Base-by-base conservation (phyloP, 2,888 invertebrate genomes). In the Podabrus alpinus region DNA sequence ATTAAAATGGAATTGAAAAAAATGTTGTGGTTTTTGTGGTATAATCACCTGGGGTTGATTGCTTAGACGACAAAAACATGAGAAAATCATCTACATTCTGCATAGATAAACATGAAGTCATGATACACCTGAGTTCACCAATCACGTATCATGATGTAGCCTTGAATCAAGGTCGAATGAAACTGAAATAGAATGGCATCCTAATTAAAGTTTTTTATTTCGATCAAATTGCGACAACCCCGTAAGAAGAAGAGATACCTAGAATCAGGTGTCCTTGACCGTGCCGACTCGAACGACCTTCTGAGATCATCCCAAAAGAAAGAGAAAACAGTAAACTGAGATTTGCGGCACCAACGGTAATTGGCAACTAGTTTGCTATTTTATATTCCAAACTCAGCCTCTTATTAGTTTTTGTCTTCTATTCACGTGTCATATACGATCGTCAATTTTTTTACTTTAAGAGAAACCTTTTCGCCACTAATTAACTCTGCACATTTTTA, bases 271-370 rank as follows among this genome's bases (percentile, higher is more conserved):
- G 82, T 78, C 82, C 82, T 82, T 82, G 81, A 81, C 82, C 81
- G 74, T 75, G 61, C 72, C 60, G 66, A 64, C 73, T 72, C 59
- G 73, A 74, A 78, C 79, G 81, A 78, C 81, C 81, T 82, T 82
- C 80, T 79, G 71, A 76, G 79, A 79, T 80, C 79, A 80, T 79
- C 79, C 77, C 72, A 74, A 80, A 80, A 77, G 80, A 80, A 79
- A 80, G 79, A 79, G 80, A 80, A 80, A 79, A 72, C 77, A 67
- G 24, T 62, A 66, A 77, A 72, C 72, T 69, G 76, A 76, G 79
- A 81, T 80, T 77, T 71, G 73, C 78, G 80, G 79, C 81, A 81
- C 79, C 82, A 79, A 79, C 80, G 77, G 80, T 81, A 82, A 81
- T 82, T 81, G 80, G 79, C 72, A 76, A 78, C 75, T 19, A 16